Percentiles rank a stretch among this genome's conserved stretches.
phyloP scores from a whole-genome alignment of 1,140 invertebrate species.

The Drosophila baimaii region DNA sequence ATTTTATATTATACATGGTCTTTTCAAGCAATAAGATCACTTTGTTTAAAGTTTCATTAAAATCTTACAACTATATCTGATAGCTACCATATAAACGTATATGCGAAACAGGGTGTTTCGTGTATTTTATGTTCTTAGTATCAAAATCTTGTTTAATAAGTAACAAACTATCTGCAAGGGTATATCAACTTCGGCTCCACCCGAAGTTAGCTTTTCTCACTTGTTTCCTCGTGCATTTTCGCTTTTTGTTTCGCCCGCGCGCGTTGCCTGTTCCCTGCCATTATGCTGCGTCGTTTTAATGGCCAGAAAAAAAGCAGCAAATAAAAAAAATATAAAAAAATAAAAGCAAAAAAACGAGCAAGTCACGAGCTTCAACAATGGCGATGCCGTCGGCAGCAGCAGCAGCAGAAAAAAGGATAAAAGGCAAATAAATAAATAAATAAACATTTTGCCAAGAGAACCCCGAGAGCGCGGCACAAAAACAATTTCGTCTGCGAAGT shows the following conservation, averaged over 20 bases:
- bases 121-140: too few species aligned
- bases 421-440: constrained; percentile 79
- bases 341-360: constrained; percentile 41
- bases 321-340: constrained; percentile 29
- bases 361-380: constrained; percentile 78
- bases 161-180: too few species aligned
- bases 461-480: constrained; percentile 30
- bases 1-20: too few species aligned
- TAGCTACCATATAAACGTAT: too few species aligned
- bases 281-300: constrained; percentile 83
- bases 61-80: too few species aligned
- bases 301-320: constrained; percentile 45
- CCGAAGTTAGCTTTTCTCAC: too few species aligned
- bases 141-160: too few species aligned
- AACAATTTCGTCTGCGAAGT: constrained; percentile 72
- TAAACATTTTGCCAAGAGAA: constrained; percentile 71
- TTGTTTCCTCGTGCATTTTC: constrained; percentile 43
- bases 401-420: constrained; percentile 59
- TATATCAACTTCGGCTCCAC: too few species aligned
- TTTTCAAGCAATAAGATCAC: too few species aligned
- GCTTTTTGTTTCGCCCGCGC: constrained; percentile 51
- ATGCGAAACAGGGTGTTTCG: too few species aligned
- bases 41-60: too few species aligned
- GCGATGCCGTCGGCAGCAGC: constrained; percentile 50
- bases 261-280: constrained; percentile 65